phyloP scores from a whole-genome alignment of 2,797 vertebrate species.

The Hylomyscus alleni region DNA sequence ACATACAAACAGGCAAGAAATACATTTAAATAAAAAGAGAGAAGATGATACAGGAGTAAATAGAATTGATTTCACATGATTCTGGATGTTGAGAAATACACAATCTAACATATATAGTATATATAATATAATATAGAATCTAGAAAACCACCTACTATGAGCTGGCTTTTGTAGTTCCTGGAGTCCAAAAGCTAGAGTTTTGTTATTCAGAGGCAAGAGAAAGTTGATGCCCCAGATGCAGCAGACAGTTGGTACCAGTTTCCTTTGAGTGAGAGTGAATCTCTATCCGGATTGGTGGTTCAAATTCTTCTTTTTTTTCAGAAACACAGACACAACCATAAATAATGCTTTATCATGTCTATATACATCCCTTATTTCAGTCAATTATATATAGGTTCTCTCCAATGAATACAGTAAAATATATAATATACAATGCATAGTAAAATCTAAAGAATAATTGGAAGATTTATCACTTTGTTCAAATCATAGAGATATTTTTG shows the following conservation, averaged over 20 bases:
- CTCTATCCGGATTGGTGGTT: not conserved
- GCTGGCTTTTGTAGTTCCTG: not conserved
- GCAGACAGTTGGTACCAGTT: not conserved
- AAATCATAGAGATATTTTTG: not conserved
- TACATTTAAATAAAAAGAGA: not conserved
- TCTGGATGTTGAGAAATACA: not conserved
- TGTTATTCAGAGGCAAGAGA: not conserved
- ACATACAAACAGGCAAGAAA: not conserved
- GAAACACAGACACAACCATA: not conserved
- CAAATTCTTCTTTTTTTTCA: not conserved
- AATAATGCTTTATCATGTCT: not conserved
- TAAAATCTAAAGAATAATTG: slow-evolving; percentile 26
- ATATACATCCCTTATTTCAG: not conserved
- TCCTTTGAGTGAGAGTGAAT: not conserved
- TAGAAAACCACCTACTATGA: not conserved
- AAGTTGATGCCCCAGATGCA: not conserved
- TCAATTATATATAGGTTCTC: not conserved
- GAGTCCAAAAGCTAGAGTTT: not conserved
- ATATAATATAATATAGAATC: not conserved
- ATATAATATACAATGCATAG: not conserved
- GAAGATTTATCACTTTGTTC: slow-evolving; percentile 14
- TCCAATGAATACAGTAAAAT: not conserved
- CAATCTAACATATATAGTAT: no score
- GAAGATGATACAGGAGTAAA: not conserved
- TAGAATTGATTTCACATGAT: not conserved